A percentile compares a stretch with the other conserved stretches of the same genome.
phyloP scores from a whole-genome alignment of 2,888 invertebrate species.

The Drosophila birchii region DNA sequence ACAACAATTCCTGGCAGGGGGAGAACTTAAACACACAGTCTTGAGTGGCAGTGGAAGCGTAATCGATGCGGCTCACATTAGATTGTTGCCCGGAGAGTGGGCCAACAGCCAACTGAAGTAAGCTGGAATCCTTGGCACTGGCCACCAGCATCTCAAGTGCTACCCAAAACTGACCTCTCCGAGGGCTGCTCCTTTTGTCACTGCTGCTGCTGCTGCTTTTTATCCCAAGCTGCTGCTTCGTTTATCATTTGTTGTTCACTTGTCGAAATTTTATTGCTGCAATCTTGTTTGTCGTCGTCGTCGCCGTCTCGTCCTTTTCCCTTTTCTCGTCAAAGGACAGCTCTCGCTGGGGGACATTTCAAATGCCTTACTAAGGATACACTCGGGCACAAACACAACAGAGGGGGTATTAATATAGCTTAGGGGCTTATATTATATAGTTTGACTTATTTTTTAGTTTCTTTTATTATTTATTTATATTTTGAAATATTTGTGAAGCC shows the following conservation, averaged over 20 bases:
- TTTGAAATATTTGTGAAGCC: neutral
- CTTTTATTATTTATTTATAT: neutral
- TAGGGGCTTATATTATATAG: neutral
- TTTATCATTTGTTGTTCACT: conserved; percentile 81
- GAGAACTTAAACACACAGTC: conserved; percentile 45
- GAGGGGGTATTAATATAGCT: neutral
- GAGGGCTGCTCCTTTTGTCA: conserved; percentile 24
- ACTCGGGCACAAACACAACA: conserved; percentile 3
- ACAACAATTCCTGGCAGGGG: conserved; percentile 5
- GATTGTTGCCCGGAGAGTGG: conserved; percentile 34
- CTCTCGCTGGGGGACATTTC: conserved; percentile 50
- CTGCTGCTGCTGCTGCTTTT: conserved; percentile 50
- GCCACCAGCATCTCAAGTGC: conserved; percentile 64
- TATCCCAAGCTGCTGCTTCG: conserved; percentile 74
- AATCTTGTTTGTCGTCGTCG: conserved; percentile 79
- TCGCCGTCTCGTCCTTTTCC: conserved; percentile 63
- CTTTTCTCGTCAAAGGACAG: conserved; percentile 49
- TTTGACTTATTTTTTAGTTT: neutral
- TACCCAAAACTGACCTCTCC: conserved; percentile 45
- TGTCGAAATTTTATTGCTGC: conserved; percentile 82
- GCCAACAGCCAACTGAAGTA: conserved; percentile 25
- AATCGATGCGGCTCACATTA: conserved; percentile 78
- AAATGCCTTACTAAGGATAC: conserved; percentile 41
- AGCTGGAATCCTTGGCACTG: conserved; percentile 30
- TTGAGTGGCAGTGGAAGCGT: conserved; percentile 48